A percentile compares a stretch with the other conserved stretches of the same genome.
phyloP scores from a whole-genome alignment of 2,888 invertebrate genomes.

The Polyploca ridens region DNA sequence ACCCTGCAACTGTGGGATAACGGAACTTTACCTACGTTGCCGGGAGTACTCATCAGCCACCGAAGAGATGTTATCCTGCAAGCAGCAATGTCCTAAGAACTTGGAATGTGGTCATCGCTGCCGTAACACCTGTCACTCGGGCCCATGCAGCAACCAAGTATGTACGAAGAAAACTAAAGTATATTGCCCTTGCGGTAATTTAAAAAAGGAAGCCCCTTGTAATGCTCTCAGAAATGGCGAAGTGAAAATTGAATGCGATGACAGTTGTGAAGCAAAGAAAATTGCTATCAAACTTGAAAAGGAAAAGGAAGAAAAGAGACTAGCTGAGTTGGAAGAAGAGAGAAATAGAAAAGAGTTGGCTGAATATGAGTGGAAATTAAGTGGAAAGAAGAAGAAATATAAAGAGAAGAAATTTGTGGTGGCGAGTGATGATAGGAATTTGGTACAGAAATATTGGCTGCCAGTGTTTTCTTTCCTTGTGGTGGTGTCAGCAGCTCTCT shows the following conservation, averaged over 20 bases:
- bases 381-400: slow-evolving; percentile 85
- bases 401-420: slow-evolving; percentile 74
- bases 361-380: slow-evolving; percentile 91
- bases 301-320: slow-evolving; percentile 82
- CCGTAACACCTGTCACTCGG: slow-evolving; percentile 89
- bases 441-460: slow-evolving; percentile 75
- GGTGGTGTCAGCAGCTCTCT: slow-evolving; percentile 50
- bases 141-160: slow-evolving; percentile 86
- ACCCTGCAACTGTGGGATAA: slow-evolving; percentile 93
- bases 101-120: slow-evolving; percentile 94
- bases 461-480: slow-evolving; percentile 58
- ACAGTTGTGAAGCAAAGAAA: slow-evolving; percentile 85
- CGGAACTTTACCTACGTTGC: slow-evolving; percentile 90
- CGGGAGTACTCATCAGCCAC: slow-evolving; percentile 85
- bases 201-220: slow-evolving; percentile 90
- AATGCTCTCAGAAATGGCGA: slow-evolving; percentile 79
- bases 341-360: slow-evolving; percentile 89
- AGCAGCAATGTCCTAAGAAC: slow-evolving; percentile 94
- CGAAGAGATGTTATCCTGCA: slow-evolving; percentile 86
- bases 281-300: slow-evolving; percentile 80
- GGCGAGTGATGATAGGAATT: slow-evolving; percentile 72
- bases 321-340: slow-evolving; percentile 85
- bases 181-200: slow-evolving; percentile 90
- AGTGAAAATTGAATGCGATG: slow-evolving; percentile 85
- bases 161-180: slow-evolving; percentile 93